Evolutionary conservation across 2,797 vertebrate species (phyloP).

Genomic region (Tauraco hartlaubi): DNA sequence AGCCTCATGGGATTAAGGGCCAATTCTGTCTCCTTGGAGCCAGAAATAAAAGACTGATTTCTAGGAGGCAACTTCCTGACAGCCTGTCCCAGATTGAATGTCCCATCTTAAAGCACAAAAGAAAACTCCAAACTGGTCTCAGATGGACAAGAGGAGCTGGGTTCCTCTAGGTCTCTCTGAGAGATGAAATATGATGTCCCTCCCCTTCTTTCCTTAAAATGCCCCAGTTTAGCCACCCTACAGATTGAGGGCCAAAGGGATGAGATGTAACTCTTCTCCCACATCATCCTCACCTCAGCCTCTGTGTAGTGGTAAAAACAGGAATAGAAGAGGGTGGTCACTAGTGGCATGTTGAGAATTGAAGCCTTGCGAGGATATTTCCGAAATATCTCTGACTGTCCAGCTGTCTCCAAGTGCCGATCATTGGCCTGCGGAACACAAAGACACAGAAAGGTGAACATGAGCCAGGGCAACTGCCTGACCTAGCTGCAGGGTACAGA

Average conservation of each 20-base stretch:
- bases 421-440: conserved; percentile 84
- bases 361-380: conserved; percentile 93
- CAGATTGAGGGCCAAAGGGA: neutral
- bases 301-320: conserved; percentile 96
- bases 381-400: conserved; percentile 89
- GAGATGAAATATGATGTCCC: neutral
- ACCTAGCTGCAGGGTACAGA: neutral
- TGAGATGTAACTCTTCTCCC: neutral
- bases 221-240: neutral
- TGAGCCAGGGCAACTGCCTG: neutral
- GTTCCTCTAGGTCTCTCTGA: neutral
- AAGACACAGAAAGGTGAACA: neutral
- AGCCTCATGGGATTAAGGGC: neutral
- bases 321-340: conserved; percentile 95
- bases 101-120: neutral
- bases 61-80: neutral
- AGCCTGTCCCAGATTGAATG: neutral
- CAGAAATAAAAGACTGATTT: neutral
- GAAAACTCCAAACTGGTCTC: neutral
- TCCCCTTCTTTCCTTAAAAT: neutral
- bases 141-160: neutral
- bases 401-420: conserved; percentile 82
- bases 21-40: neutral
- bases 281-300: conserved; percentile 82
- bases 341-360: conserved; percentile 93